phyloP scores from a whole-genome alignment of 2,113 vertebrate species.

The Tringa solitaria region DNA sequence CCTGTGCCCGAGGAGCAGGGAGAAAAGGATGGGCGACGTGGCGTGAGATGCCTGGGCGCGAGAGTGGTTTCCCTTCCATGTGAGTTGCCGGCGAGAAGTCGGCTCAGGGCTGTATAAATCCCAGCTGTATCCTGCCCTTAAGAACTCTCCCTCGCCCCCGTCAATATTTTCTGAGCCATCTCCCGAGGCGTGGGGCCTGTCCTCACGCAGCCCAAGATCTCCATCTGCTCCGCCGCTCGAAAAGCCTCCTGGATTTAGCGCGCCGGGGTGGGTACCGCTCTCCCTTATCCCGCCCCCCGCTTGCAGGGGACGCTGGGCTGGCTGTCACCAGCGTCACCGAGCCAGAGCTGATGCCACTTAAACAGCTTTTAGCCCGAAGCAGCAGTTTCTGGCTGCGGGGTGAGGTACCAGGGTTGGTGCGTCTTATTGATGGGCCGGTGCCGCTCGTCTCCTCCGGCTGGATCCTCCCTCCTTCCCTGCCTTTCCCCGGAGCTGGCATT shows the following conservation, averaged over 20 bases:
- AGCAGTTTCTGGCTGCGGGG: neutral
- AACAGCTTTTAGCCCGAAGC: neutral
- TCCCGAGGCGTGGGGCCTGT: constrained; percentile 34
- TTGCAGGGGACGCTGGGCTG: neutral
- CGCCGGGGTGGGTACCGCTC: neutral
- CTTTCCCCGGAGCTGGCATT: fast-evolving
- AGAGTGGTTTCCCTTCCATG: neutral
- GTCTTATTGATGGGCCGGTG: fast-evolving
- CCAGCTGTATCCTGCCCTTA: neutral
- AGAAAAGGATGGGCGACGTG: neutral
- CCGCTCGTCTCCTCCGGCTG: neutral
- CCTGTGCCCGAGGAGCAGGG: neutral
- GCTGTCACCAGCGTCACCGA: neutral
- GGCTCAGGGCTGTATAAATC: constrained; percentile 52
- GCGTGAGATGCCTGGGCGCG: fast-evolving
- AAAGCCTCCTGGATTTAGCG: constrained; percentile 41
- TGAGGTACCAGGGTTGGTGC: fast-evolving
- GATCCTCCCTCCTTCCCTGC: neutral
- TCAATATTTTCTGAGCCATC: constrained; percentile 7
- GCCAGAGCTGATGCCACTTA: neutral
- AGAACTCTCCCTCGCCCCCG: constrained; percentile 14
- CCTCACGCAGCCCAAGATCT: constrained; percentile 50
- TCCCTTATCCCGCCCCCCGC: neutral
- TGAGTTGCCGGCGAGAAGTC: neutral
- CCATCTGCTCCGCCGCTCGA: constrained; percentile 44